These are phyloP conservation scores for Drosophila aldrichi DNA, from an alignment of 2,888 invertebrate species.

Conservation along the genomic window DNA sequence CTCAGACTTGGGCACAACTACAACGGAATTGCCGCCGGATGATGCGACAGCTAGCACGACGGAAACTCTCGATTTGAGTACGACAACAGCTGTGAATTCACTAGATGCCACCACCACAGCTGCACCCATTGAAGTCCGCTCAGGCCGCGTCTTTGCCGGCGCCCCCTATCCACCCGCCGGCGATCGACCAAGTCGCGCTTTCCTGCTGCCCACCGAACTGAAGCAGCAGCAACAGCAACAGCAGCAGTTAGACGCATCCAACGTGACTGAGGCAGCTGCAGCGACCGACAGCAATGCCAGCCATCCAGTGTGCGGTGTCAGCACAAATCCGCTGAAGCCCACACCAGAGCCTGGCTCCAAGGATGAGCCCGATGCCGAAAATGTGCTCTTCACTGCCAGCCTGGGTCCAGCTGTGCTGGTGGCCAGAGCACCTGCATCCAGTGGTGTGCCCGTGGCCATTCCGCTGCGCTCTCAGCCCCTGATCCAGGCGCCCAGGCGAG, in stretches of 20 bases:
- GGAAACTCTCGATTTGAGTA: slow-evolving; percentile 54
- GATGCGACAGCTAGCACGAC: slow-evolving; percentile 55
- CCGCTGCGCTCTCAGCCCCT: slow-evolving; percentile 69
- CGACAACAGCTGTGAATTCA: slow-evolving; percentile 47
- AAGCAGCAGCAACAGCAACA: slow-evolving; percentile 22
- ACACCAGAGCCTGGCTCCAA: slow-evolving; percentile 72
- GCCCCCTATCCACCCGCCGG: slow-evolving; percentile 80
- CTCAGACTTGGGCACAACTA: slow-evolving; percentile 51
- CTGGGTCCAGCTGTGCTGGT: slow-evolving; percentile 55
- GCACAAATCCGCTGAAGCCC: slow-evolving; percentile 78
- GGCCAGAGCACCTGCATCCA: slow-evolving; percentile 46
- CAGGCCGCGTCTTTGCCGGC: slow-evolving; percentile 43
- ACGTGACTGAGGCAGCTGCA: slow-evolving; percentile 5
- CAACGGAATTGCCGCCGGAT: slow-evolving; percentile 58
- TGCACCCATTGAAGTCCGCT: slow-evolving; percentile 17
- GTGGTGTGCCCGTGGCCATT: slow-evolving; percentile 64
- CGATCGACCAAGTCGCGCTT: slow-evolving; percentile 75
- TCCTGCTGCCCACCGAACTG: slow-evolving; percentile 72
- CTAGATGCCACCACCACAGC: slow-evolving; percentile 30
- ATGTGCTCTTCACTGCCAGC: slow-evolving; percentile 67
- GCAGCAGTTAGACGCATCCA: slow-evolving; percentile 26
- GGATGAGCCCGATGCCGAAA: slow-evolving; percentile 78
- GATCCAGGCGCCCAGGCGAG: slow-evolving; percentile 47
- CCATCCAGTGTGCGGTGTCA: slow-evolving; percentile 79
- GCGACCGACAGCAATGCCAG: slow-evolving; percentile 57